phyloP scores from a whole-genome alignment of 30 jellyfish, hydroid and myxozoan species.

The Aurelia sp. region DNA sequence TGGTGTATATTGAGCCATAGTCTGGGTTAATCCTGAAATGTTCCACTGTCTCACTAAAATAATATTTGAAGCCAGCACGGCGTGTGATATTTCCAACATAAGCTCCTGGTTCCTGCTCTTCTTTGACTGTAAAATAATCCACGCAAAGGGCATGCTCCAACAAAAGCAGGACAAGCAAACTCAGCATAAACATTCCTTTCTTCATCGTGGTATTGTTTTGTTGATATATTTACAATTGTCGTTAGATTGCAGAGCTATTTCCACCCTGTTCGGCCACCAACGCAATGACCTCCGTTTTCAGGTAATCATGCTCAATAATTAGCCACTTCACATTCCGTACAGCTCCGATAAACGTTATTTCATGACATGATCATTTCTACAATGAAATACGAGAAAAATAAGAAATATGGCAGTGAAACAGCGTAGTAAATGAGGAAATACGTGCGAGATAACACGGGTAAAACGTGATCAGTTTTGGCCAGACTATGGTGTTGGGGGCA shows the following conservation, averaged over 20 bases:
- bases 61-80: constrained; percentile 54
- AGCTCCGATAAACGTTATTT: neutral
- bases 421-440: no score
- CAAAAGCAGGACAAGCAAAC: constrained; percentile 1
- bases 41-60: constrained; percentile 52
- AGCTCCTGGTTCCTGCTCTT: constrained; percentile 68
- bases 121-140: constrained; percentile 58
- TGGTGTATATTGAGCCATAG: constrained; percentile 76
- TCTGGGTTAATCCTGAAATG: constrained; percentile 57
- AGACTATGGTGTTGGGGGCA: no score
- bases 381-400: no score
- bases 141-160: constrained; percentile 1
- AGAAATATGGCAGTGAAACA: no score
- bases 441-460: no score
- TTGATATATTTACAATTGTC: neutral
- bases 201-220: neutral
- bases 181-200: neutral
- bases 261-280: neutral
- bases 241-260: neutral
- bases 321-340: constrained; percentile 41
- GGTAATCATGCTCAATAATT: constrained; percentile 1
- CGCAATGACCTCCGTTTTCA: neutral
- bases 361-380: no score
- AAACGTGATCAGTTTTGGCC: no score
- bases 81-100: constrained; percentile 74